Evolutionary conservation across 1,140 invertebrate genomes (phyloP).

Genomic region (Drosophila lini): DNA sequence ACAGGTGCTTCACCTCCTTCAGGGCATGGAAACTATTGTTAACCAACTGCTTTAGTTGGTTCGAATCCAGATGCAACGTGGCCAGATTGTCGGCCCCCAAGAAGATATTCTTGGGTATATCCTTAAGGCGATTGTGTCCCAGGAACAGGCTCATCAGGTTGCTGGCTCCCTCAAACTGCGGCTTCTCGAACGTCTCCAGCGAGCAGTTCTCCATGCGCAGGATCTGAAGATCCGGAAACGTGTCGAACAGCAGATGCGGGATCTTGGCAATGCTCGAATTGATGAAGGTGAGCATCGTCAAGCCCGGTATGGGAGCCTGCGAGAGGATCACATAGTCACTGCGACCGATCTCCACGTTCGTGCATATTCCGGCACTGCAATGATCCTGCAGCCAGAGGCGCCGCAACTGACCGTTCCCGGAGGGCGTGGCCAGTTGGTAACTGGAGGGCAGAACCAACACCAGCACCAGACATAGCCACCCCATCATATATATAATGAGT

Average conservation of each 20-base stretch:
- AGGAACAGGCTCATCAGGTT: conserved; percentile 77
- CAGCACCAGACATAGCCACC: conserved; percentile 26
- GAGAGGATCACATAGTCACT: conserved; percentile 80
- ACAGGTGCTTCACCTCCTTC: conserved; percentile 73
- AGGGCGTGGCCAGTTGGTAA: conserved; percentile 31
- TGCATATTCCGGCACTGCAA: conserved; percentile 69
- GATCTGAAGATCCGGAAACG: conserved; percentile 79
- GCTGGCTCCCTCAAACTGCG: conserved; percentile 81
- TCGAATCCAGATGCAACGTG: conserved; percentile 61
- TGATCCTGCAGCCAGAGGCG: conserved; percentile 83
- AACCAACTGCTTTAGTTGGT: conserved; percentile 58
- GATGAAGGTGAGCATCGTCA: conserved; percentile 71
- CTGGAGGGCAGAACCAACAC: conserved; percentile 13
- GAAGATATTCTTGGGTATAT: conserved; percentile 82
- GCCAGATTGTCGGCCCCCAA: conserved; percentile 77
- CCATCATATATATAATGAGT: not conserved
- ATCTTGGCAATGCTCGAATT: conserved; percentile 81
- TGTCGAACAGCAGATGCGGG: conserved; percentile 79
- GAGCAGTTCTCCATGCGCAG: conserved; percentile 81
- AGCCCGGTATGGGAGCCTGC: conserved; percentile 57
- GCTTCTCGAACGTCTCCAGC: conserved; percentile 75
- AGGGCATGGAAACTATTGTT: conserved; percentile 76
- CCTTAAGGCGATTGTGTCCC: conserved; percentile 69
- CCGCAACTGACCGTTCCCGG: conserved; percentile 59
- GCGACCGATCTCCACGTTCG: conserved; percentile 65